A percentile compares a stretch with the other conserved stretches of the same genome.
Conservation (phyloP, 2,797 vertebrate genomes). For the Ibycter americanus region DNA sequence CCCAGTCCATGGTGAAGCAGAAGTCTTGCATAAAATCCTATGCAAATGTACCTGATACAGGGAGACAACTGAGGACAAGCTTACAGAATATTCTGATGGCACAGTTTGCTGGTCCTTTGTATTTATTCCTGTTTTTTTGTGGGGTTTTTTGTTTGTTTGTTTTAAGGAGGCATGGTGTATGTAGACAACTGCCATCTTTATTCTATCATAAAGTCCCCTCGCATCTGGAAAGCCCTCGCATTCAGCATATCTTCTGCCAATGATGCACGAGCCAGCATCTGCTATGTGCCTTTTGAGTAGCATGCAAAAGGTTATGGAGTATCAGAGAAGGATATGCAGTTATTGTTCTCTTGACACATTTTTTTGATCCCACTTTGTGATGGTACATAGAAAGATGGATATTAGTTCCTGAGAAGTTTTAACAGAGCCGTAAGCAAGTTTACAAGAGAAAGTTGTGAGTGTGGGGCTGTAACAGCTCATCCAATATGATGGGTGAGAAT, state of each 20-base stretch:
- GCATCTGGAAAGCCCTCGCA: not conserved
- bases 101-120: rapidly evolving
- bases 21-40: not conserved
- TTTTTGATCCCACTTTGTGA: not conserved
- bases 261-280: not conserved
- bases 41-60: not conserved
- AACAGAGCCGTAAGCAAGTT: not conserved
- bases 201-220: not conserved
- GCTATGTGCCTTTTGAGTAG: not conserved
- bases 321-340: not conserved
- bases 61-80: not conserved
- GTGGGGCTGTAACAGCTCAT: not conserved
- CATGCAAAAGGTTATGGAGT: not conserved
- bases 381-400: not conserved
- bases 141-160: not conserved
- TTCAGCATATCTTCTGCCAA: not conserved
- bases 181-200: not conserved
- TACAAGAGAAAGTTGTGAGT: not conserved
- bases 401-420: not conserved
- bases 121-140: not conserved
- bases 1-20: not conserved
- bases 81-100: not conserved
- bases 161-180: not conserved
- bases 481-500: not conserved
- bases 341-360: not conserved